phyloP scores from a whole-genome alignment of 2,113 vertebrate species.

The Aleadryas rufinucha region DNA sequence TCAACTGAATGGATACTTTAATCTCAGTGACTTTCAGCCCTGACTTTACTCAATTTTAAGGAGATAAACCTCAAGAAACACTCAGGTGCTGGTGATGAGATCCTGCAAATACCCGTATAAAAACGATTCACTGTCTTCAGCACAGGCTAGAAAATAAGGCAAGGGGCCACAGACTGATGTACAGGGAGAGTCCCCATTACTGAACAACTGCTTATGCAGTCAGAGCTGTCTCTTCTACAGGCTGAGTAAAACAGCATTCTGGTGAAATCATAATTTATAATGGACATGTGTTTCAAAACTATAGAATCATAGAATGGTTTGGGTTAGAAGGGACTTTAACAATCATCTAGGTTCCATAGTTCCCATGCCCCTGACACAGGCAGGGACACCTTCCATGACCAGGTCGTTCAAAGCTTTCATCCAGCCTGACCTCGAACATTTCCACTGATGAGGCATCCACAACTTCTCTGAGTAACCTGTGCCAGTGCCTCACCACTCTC shows the following conservation, averaged over 20 bases:
- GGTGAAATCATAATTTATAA: neutral
- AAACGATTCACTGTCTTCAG: neutral
- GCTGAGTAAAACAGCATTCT: neutral
- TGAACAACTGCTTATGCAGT: neutral
- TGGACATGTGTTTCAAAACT: neutral
- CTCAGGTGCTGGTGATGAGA: neutral
- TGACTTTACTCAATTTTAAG: neutral
- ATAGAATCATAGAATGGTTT: neutral
- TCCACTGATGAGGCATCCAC: neutral
- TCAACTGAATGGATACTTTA: neutral
- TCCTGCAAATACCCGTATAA: neutral
- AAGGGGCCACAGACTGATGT: neutral
- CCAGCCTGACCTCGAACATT: neutral
- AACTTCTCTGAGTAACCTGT: no score
- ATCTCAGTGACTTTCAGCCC: neutral
- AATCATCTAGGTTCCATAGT: neutral
- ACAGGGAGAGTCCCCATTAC: neutral
- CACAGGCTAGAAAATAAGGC: neutral
- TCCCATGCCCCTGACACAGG: neutral
- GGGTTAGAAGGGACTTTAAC: neutral
- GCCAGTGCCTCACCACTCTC: neutral
- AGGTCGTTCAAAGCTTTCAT: neutral
- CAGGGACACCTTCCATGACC: neutral
- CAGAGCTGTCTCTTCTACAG: neutral
- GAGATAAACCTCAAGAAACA: neutral